phyloP scores from a whole-genome alignment of 2,797 vertebrate species.

The Urophycis tenuis region DNA sequence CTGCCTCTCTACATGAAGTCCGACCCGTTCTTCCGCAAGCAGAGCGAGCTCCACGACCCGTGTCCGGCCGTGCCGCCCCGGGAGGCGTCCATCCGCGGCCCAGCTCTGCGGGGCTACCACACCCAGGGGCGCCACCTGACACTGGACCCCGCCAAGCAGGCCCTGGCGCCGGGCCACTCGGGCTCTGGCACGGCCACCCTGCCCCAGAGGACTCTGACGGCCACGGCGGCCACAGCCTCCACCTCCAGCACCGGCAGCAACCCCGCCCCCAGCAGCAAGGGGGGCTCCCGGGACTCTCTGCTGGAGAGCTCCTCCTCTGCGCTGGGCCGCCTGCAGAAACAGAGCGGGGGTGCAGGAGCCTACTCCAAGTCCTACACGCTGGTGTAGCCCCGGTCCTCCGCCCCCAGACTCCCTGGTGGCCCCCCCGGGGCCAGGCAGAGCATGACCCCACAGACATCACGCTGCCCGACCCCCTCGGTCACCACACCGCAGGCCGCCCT shows the following conservation, averaged over 20 bases:
- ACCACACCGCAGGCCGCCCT: not conserved
- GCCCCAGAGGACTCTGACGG: conserved; percentile 95
- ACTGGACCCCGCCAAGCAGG: conserved; percentile 85
- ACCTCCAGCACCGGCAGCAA: conserved; percentile 69
- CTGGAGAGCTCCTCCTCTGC: conserved; percentile 95
- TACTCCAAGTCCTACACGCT: conserved; percentile 99
- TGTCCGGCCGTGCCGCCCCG: conserved; percentile 92
- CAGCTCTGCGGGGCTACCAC: conserved; percentile 88
- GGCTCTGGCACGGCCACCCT: conserved; percentile 83
- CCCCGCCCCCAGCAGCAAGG: conserved; percentile 75
- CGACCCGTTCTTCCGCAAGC: conserved; percentile 93
- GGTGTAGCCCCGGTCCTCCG: conserved; percentile 74
- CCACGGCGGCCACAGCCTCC: conserved; percentile 70
- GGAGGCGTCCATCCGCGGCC: conserved; percentile 91
- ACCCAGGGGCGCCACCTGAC: conserved; percentile 92
- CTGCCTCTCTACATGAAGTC: conserved; percentile 96
- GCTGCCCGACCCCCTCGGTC: not conserved
- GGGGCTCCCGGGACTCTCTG: conserved; percentile 96
- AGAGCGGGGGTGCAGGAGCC: conserved; percentile 86
- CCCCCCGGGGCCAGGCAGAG: conserved; percentile 47
- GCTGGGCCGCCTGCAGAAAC: conserved; percentile 90
- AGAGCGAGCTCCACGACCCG: conserved; percentile 86
- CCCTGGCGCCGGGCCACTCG: conserved; percentile 81
- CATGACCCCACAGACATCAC: conserved; percentile 1
- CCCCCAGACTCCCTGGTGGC: conserved; percentile 11